Conservation (phyloP, 2,888 invertebrate species). For the Oxycera nigricornis region DNA sequence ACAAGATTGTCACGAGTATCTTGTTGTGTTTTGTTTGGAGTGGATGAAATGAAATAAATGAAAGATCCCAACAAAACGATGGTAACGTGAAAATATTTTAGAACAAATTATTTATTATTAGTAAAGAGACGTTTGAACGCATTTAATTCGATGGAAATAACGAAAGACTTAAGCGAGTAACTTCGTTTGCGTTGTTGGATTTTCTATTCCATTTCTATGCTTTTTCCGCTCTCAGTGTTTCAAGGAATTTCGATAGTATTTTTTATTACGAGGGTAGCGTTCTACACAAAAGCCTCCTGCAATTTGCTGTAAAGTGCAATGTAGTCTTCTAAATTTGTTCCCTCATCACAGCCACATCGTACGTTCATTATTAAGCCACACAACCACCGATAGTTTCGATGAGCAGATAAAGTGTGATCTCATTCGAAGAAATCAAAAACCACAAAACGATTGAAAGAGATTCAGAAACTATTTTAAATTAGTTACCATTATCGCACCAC, state of each 20-base stretch:
- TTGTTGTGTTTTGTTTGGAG: not conserved
- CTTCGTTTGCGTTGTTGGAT: not conserved
- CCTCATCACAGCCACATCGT: not conserved
- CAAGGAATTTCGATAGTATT: not conserved
- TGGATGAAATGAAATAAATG: not conserved
- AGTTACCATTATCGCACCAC: slow-evolving; percentile 35
- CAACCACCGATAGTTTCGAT: too few relatives aligned
- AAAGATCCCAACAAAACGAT: too few relatives aligned
- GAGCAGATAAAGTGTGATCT: too few relatives aligned
- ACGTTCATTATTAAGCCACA: too few relatives aligned
- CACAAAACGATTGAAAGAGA: slow-evolving; percentile 17
- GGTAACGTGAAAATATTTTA: too few relatives aligned
- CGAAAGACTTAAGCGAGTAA: not conserved
- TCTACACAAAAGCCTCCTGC: not conserved
- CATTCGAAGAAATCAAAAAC: not conserved
- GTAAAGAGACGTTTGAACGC: too few relatives aligned
- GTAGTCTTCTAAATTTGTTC: not conserved
- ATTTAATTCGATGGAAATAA: too few relatives aligned
- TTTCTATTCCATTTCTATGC: not conserved
- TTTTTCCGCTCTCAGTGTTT: not conserved
- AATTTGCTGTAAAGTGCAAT: not conserved
- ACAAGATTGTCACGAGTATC: slow-evolving; percentile 23
- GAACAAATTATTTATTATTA: too few relatives aligned
- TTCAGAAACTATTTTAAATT: slow-evolving; percentile 4
- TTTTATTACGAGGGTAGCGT: not conserved